phyloP scores from a whole-genome alignment of 2,888 invertebrate species.

The Brenthis daphne region DNA sequence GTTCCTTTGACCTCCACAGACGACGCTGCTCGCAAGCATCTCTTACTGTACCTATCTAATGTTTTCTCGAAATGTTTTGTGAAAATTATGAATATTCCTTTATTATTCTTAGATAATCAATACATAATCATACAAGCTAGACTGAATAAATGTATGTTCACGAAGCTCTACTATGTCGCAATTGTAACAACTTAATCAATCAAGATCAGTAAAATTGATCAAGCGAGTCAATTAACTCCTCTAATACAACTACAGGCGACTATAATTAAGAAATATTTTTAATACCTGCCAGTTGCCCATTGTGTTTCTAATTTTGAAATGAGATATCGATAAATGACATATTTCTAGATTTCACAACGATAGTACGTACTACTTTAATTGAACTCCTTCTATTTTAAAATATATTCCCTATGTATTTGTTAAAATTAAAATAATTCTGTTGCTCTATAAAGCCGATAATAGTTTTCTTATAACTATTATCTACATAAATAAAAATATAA shows the following conservation, averaged over 20 bases:
- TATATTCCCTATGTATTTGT: constrained; percentile 16
- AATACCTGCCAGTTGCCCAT: constrained; percentile 6
- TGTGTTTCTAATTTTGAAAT: constrained; percentile 31
- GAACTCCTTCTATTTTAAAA: constrained; percentile 1
- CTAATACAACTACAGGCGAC: constrained; percentile 23
- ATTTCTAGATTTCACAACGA: constrained; percentile 25
- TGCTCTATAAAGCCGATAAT: too few relatives aligned
- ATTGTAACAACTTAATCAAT: constrained; percentile 28
- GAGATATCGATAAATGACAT: constrained; percentile 26
- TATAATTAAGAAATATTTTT: constrained; percentile 29
- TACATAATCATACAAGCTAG: not conserved
- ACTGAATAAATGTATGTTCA: not conserved
- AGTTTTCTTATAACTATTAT: too few relatives aligned
- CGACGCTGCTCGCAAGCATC: too few relatives aligned
- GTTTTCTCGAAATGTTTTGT: too few relatives aligned
- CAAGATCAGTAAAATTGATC: constrained; percentile 32
- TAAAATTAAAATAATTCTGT: not conserved
- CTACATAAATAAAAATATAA: too few relatives aligned
- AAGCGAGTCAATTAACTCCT: constrained; percentile 27
- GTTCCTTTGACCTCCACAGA: constrained; percentile 46
- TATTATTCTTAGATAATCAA: too few relatives aligned
- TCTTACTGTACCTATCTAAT: too few relatives aligned
- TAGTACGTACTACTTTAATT: constrained; percentile 3
- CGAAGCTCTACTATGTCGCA: constrained; percentile 17
- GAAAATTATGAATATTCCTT: too few relatives aligned